Evolutionary conservation across 2,797 vertebrate genomes (phyloP).

Genomic region (Bryconaethiops microstoma): DNA sequence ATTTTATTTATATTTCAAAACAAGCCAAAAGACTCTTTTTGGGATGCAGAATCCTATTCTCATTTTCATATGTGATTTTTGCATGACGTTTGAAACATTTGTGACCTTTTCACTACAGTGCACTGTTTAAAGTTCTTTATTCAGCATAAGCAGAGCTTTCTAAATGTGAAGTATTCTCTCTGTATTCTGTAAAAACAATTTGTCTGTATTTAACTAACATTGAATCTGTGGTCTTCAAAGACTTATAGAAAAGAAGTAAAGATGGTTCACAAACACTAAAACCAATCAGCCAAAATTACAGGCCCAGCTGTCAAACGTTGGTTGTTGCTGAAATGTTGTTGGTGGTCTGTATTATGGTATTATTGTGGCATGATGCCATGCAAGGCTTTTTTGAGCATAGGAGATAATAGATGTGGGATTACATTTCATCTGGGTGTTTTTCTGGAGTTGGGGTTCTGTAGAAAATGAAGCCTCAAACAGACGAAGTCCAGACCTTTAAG

Average conservation of each 20-base stretch:
- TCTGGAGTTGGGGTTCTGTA: no score
- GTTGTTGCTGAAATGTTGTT: background rate
- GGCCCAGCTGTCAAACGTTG: background rate
- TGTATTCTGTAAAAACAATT: background rate
- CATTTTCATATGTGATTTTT: background rate
- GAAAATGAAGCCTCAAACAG: background rate
- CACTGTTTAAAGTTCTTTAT: background rate
- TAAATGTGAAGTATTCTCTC: background rate
- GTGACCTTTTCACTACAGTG: background rate
- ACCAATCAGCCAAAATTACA: background rate
- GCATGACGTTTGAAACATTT: background rate
- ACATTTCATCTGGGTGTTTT: background rate
- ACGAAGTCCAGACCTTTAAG: background rate
- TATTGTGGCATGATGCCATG: background rate
- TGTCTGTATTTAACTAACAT: no score
- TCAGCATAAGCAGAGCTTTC: background rate
- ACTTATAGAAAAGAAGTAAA: background rate
- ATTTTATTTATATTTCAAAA: background rate
- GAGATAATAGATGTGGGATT: background rate
- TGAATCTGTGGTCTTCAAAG: background rate
- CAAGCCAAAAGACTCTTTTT: background rate
- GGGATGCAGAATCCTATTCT: background rate
- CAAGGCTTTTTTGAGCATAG: background rate
- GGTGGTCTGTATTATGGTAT: background rate
- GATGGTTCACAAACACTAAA: background rate